Evolutionary conservation across 2,113 vertebrate species (phyloP).

Genomic region (Halcyon malimbica): DNA sequence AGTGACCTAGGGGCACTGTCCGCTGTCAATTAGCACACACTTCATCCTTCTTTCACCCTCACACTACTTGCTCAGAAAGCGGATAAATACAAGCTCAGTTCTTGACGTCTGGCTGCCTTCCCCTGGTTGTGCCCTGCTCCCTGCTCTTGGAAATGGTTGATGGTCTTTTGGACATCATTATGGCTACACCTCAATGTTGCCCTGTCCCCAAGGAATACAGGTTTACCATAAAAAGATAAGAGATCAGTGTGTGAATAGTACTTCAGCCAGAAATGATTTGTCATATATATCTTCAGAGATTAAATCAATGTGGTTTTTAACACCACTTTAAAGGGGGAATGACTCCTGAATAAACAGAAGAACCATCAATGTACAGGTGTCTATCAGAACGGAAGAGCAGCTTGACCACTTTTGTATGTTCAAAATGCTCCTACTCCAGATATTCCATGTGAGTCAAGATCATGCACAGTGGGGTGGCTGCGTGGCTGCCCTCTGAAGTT

Average conservation of each 20-base stretch:
- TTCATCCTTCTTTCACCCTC: background rate
- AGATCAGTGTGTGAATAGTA: background rate
- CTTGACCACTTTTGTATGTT: background rate
- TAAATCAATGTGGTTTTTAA: background rate
- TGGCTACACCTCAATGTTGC: background rate
- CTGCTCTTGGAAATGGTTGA: background rate
- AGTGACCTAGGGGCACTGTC: background rate
- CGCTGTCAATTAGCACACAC: background rate
- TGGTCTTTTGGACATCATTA: background rate
- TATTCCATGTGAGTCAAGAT: background rate
- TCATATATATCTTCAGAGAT: background rate
- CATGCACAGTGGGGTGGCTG: accelerated
- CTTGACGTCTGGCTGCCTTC: background rate
- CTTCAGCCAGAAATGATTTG: background rate
- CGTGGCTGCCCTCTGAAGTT: background rate
- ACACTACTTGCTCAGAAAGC: background rate
- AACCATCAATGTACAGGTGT: background rate
- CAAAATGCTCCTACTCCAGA: background rate
- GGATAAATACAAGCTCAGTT: background rate
- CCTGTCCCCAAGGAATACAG: background rate
- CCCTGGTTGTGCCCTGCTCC: background rate
- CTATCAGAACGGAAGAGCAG: background rate
- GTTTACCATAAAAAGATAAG: background rate
- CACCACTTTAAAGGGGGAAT: background rate
- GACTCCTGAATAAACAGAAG: background rate